Evolutionary conservation across 2,113 vertebrate species (phyloP).

Genomic region (Mandrillus leucophaeus): DNA sequence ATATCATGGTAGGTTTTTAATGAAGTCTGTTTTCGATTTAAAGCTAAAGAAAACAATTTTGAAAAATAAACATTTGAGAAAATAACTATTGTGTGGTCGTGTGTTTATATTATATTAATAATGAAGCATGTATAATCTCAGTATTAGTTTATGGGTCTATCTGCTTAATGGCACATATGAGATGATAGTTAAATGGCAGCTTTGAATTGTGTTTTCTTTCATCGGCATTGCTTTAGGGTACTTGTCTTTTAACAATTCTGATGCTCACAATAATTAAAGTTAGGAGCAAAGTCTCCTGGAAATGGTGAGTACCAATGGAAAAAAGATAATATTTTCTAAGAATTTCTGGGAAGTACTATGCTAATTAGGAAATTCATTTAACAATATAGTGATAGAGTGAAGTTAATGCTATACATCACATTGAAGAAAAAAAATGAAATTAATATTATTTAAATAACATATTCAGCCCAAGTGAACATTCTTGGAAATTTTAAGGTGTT

Average conservation of each 20-base stretch:
- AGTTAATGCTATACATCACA: neutral
- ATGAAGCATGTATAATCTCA: neutral
- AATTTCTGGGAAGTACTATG: neutral
- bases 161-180: neutral
- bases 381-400: neutral
- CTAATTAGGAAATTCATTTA: neutral
- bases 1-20: neutral
- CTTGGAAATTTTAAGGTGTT: neutral
- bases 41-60: neutral
- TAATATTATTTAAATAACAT: neutral
- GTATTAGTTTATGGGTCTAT: neutral
- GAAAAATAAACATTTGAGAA: slow-evolving; percentile 6
- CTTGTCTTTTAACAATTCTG: neutral
- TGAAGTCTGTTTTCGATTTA: neutral
- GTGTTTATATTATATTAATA: neutral
- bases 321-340: neutral
- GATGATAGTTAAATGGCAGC: neutral
- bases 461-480: neutral
- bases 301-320: neutral
- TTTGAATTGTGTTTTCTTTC: neutral
- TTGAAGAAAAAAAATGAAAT: slow-evolving; percentile 29
- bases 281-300: neutral
- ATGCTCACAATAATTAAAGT: neutral
- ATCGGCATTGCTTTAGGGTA: neutral
- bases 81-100: neutral